phyloP scores from a whole-genome alignment of 2,797 vertebrate genomes.

The Helostoma temminkii region DNA sequence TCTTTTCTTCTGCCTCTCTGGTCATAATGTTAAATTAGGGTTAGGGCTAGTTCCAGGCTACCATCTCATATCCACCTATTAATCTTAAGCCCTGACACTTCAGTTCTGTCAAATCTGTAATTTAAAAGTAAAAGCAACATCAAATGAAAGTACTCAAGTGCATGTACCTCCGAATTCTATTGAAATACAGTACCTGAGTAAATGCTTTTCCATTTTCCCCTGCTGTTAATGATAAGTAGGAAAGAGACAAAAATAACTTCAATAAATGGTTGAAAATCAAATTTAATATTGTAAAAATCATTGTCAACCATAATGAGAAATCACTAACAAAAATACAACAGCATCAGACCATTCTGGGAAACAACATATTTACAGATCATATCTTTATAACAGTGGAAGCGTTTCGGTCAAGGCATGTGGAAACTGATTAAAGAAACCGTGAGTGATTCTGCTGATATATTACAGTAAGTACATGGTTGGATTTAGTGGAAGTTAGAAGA shows the following conservation, averaged over 20 bases:
- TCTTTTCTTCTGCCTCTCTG: no score
- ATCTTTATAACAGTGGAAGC: conserved; percentile 28
- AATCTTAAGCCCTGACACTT: no score
- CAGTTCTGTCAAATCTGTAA: no score
- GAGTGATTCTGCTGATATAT: not conserved
- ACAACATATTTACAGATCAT: conserved; percentile 69
- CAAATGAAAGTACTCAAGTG: no score
- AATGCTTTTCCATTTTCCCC: not conserved
- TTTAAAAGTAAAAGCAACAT: no score
- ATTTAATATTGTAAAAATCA: conserved; percentile 75
- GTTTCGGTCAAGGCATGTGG: conserved; percentile 22
- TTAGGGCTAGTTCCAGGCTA: no score
- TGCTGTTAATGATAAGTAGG: not conserved
- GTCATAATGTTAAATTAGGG: no score
- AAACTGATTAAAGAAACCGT: not conserved
- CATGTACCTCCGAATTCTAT: no score
- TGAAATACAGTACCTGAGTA: no score
- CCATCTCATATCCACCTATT: no score
- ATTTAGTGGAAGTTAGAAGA: not conserved
- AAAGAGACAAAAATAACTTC: not conserved
- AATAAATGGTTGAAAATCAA: conserved; percentile 50
- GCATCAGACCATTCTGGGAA: conserved; percentile 52
- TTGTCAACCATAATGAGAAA: conserved; percentile 49
- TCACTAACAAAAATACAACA: conserved; percentile 67
- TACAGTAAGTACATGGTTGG: not conserved